Base-by-base conservation (phyloP, 2,797 vertebrate genomes). In the Catharus ustulatus region DNA sequence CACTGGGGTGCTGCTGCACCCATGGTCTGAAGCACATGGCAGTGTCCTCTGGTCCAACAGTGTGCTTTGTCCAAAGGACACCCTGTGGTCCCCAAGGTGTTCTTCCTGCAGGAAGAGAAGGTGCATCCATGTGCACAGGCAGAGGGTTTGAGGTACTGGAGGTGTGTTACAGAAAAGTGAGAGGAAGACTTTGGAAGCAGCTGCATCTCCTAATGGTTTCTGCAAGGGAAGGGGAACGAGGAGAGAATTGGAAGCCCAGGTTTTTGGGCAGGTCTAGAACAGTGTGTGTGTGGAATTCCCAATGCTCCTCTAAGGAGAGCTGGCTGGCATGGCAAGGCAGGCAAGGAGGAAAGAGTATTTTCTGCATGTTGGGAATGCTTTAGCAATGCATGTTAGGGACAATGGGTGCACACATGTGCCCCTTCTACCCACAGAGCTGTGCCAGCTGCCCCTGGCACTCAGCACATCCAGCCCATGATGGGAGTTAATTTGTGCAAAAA, bases 401-500 rank as follows among this genome's bases (percentile, higher is more conserved):
- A 91, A 45, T 0, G 5, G 32, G 21, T 58, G 48, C 38, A 9
- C 11, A 0, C 62, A 26, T 42, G 23, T 86, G 66, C 23, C 32
- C 32, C 30, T 90, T 77, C 17, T 49, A 20, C 32, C 61, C 0
- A 0, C 0, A 1, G 64, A 27, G 73, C 46, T 42, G 32, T 42
- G 38, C 77, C 85, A 87, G 66, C 45, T 67, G 76, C 78, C 9
- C 3, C 11, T 94, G 90, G 57, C 58, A 36, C 72, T 74, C 3
- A 4, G 69, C 26, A 54, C 49, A 58, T 73, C 89, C 90, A 89
- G 72, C 72, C 38, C 7, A 34, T 78, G 89, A 85, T 57, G 74
- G 80, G 88, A 96, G 93, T 95, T 97, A 96, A 97, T 97, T 94
- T 95, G 92, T 42, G 72, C 82, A 93, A 96, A 95, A 94, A 32